Evolutionary conservation across 2,888 invertebrate species (phyloP).

Genomic region (Elysia crispata): DNA sequence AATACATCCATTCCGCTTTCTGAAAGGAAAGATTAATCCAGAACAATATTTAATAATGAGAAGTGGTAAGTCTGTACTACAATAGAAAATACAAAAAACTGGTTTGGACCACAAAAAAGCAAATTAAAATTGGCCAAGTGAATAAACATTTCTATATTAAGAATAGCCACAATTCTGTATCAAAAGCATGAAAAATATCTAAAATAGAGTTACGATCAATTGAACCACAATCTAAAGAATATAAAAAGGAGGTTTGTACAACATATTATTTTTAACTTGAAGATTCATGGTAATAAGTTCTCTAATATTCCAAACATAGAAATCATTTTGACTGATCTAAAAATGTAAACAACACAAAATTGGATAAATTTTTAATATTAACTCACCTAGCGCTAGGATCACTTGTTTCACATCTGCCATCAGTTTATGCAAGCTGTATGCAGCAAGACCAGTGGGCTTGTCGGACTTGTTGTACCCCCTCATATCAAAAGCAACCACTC

Average conservation of each 20-base stretch:
- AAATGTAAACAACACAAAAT: not conserved
- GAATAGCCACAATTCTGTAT: no score
- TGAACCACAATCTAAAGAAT: no score
- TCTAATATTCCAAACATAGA: not conserved
- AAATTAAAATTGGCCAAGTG: not conserved
- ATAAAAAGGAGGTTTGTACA: no score
- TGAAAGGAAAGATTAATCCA: no score
- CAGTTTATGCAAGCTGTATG: constrained; percentile 25
- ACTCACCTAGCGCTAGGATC: constrained; percentile 35
- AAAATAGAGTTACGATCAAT: no score
- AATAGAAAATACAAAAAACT: not conserved
- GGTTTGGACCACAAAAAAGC: not conserved
- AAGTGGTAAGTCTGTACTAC: no score
- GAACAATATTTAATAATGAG: no score
- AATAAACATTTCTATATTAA: no score
- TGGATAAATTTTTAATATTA: not conserved
- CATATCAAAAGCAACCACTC: constrained; percentile 45
- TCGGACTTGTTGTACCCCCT: constrained; percentile 43
- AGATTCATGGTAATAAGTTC: no score
- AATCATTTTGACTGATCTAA: not conserved
- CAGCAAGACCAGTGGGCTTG: constrained; percentile 37
- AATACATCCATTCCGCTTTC: no score
- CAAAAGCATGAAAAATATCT: no score
- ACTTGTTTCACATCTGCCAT: constrained; percentile 33
- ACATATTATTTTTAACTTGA: no score